Evolutionary conservation across 2,888 invertebrate genomes (phyloP), one percentile per base, ranked within the genome.

Genomic region (Cheilosia vulpina): DNA sequence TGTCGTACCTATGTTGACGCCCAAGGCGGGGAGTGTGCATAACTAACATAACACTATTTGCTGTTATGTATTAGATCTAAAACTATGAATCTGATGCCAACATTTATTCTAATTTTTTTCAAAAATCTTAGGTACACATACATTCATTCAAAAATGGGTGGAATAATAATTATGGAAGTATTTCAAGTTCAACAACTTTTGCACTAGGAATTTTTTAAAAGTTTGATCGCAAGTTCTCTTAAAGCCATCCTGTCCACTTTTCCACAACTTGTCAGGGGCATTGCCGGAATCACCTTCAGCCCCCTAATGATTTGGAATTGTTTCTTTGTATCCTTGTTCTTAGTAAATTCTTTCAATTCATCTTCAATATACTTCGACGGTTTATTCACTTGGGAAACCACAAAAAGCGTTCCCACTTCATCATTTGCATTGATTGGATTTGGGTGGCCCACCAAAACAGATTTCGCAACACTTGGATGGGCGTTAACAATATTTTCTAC

Each of bases 201-300:
- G 27, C 6, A 2, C 6, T 27, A 27, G 27, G 27, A 27, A 0
- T 27, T 27, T 27, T 27, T 6, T 27, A 27, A 27, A 1, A 27
- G 6, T 6, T 27, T 62, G 2, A 72, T 72, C 45, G 38, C 38
- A 4, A 57, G 17, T 2, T 73, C 31, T 19, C 62, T 69, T 7
- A 88, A 69, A 50, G 78, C 79, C 27, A 65, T 41, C 15, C 87
- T 87, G 55, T 88, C 87, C 3, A 87, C 83, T 78, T 88, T 88
- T 0, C 87, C 87, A 72, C 83, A 87, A 9, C 72, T 87, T 0
- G 87, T 87, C 15, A 87, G 43, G 2, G 87, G 88, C 45, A 88
- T 80, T 19, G 63, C 63, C 0, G 83, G 7, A 45, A 88, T 87
- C 7, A 87, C 58, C 4, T 58, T 58, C 0, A 81, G 34, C 19